Percentiles rank a stretch among this genome's conserved stretches.
Evolutionary conservation across 2,888 invertebrate species (phyloP).

Genomic region (Drosophila buzzatii): DNA sequence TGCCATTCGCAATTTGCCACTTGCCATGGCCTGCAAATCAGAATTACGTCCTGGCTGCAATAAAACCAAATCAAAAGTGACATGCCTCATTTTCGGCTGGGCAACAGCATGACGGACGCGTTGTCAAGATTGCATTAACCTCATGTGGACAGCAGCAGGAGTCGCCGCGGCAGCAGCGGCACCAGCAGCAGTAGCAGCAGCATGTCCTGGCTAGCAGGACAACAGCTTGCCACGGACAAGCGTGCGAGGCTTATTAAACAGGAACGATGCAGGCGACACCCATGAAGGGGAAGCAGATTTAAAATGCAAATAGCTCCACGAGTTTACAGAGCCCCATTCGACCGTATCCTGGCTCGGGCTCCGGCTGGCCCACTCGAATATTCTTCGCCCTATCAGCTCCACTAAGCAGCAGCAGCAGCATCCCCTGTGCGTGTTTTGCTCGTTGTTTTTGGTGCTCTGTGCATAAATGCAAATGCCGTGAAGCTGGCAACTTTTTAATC

Average conservation of each 20-base stretch:
- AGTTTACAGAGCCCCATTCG: constrained; percentile 27
- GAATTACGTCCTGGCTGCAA: constrained; percentile 56
- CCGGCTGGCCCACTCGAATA: neutral
- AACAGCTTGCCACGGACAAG: constrained; percentile 23
- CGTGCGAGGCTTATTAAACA: constrained; percentile 63
- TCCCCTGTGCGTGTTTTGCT: constrained; percentile 27
- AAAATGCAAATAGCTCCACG: constrained; percentile 71
- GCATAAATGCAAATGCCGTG: constrained; percentile 72
- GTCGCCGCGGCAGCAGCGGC: neutral
- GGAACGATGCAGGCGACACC: neutral
- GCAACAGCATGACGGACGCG: constrained; percentile 44
- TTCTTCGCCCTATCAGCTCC: constrained; percentile 12
- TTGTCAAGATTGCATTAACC: constrained; percentile 79
- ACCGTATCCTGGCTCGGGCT: too few species aligned
- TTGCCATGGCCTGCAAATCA: constrained; percentile 54
- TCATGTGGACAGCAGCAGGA: constrained; percentile 37
- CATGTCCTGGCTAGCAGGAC: constrained; percentile 22
- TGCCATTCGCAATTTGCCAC: constrained; percentile 5
- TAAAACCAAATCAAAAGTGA: constrained; percentile 76
- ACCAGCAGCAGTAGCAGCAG: neutral
- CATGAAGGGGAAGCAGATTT: constrained; percentile 46
- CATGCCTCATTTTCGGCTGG: constrained; percentile 76
- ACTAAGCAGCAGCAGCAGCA: constrained; percentile 6
- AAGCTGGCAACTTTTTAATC: constrained; percentile 75
- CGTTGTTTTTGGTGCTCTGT: constrained; percentile 25